phyloP scores from a whole-genome alignment of 2,797 vertebrate species.

The Fratercula arctica region DNA sequence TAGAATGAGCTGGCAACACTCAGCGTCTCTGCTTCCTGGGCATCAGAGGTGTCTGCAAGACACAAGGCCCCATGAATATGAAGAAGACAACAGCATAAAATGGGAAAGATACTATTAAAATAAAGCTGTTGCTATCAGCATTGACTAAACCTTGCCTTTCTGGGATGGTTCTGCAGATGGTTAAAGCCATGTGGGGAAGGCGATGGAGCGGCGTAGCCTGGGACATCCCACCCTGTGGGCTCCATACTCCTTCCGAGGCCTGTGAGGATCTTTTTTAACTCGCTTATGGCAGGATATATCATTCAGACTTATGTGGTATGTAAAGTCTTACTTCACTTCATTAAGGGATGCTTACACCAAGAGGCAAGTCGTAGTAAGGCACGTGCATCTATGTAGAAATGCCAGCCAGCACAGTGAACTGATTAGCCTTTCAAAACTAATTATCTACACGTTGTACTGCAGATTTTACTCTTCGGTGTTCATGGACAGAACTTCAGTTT shows the following conservation, averaged over 20 bases:
- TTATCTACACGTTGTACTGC: neutral
- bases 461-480: conserved; percentile 2
- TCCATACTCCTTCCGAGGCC: neutral
- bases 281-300: neutral
- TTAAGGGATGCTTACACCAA: neutral
- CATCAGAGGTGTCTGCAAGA: neutral
- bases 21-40: neutral
- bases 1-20: neutral
- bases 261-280: neutral
- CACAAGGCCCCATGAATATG: neutral
- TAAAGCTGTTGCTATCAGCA: neutral
- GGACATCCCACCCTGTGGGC: rapidly evolving
- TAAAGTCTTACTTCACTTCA: neutral
- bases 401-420: neutral
- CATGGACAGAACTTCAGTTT: neutral
- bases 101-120: neutral
- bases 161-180: neutral
- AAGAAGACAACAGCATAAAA: neutral
- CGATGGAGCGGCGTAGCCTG: neutral
- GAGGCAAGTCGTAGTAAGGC: neutral
- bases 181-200: neutral
- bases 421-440: conserved; percentile 44
- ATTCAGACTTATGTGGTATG: neutral
- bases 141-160: neutral
- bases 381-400: neutral